Evolutionary conservation across 2,797 vertebrate species (phyloP).

Genomic region (Oreochromis mossambicus): DNA sequence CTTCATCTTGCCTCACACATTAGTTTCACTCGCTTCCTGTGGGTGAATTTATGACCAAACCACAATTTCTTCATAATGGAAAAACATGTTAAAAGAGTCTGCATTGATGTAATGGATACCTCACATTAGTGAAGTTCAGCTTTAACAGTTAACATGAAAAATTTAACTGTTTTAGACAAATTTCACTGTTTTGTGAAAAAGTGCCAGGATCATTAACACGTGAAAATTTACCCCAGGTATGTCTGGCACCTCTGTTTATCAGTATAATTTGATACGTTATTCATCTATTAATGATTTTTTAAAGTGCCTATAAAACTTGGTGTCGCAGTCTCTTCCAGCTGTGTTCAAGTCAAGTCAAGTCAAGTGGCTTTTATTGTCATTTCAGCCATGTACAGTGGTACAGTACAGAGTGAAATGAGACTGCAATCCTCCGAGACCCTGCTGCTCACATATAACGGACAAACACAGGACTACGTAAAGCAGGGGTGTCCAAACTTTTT

Average conservation of each 20-base stretch:
- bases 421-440: too few relatives aligned
- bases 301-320: neutral
- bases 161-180: fast-evolving
- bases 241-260: neutral
- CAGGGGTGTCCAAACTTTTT: too few relatives aligned
- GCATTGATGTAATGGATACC: neutral
- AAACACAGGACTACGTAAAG: too few relatives aligned
- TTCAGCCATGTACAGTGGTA: too few relatives aligned
- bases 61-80: neutral
- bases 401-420: too few relatives aligned
- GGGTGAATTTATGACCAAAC: neutral
- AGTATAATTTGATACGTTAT: fast-evolving
- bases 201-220: neutral
- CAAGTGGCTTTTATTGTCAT: too few relatives aligned
- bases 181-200: neutral
- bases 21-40: neutral
- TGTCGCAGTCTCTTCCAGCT: fast-evolving
- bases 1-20: neutral
- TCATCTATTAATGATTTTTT: neutral
- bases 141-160: neutral
- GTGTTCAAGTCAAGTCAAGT: neutral
- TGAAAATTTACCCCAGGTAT: neutral
- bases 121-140: neutral
- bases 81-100: fast-evolving
- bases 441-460: too few relatives aligned